Evolutionary conservation across 2,113 vertebrate species (phyloP).

Genomic region (Entelurus aequoreus): DNA sequence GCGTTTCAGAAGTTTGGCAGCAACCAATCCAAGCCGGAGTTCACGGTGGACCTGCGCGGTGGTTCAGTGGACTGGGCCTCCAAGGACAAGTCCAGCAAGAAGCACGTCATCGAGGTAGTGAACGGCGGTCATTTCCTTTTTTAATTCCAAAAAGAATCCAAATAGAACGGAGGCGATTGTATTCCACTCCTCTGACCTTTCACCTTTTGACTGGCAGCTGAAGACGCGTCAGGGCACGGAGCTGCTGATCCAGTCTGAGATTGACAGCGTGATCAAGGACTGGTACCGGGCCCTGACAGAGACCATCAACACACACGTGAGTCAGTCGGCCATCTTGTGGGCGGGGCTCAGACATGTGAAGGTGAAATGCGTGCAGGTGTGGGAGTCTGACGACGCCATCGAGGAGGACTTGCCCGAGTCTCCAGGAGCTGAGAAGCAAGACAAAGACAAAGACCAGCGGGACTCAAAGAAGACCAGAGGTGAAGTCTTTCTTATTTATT

Average conservation of each 20-base stretch:
- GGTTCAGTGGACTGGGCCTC: slow-evolving; percentile 89
- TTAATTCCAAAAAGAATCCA: no score
- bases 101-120: slow-evolving; percentile 92
- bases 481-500: slow-evolving; percentile 37
- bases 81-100: slow-evolving; percentile 99
- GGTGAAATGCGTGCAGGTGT: slow-evolving; percentile 52
- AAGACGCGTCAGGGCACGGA: slow-evolving; percentile 93
- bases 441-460: slow-evolving; percentile 91
- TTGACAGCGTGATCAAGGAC: slow-evolving; percentile 87
- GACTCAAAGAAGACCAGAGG: slow-evolving; percentile 88
- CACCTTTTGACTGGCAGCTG: slow-evolving; percentile 70
- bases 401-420: slow-evolving; percentile 93
- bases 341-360: not conserved
- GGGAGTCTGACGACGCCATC: slow-evolving; percentile 83
- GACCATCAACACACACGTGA: slow-evolving; percentile 81
- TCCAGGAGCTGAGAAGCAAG: slow-evolving; percentile 88
- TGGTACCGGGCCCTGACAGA: slow-evolving; percentile 88
- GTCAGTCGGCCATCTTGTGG: not conserved
- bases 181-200: not conserved
- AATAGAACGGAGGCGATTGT: no score
- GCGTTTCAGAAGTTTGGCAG: slow-evolving; percentile 84
- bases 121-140: no score
- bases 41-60: slow-evolving; percentile 89
- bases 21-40: slow-evolving; percentile 95
- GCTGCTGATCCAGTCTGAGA: slow-evolving; percentile 93